Evolutionary conservation across 2,888 invertebrate genomes (phyloP).

Genomic region (Cheilosia pagana): DNA sequence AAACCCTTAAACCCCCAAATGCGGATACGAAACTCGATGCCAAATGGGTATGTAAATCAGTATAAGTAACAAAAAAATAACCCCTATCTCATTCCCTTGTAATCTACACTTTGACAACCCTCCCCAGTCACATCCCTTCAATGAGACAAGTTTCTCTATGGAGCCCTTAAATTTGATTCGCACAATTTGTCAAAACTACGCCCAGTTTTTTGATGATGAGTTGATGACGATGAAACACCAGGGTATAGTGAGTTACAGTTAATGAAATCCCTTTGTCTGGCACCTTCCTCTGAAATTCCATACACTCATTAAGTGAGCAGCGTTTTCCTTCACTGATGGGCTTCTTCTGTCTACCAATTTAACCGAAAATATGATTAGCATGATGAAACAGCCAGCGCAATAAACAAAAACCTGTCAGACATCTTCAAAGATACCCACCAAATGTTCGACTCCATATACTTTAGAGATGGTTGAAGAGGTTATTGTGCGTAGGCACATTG

Average conservation of each 20-base stretch:
- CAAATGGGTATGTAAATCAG: too few species aligned
- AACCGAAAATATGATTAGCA: conserved; percentile 7
- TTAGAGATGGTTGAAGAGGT: neutral
- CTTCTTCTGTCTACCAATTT: conserved; percentile 16
- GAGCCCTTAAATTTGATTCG: neutral
- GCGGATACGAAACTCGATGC: too few species aligned
- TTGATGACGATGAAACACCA: too few species aligned
- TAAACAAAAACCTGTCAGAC: neutral
- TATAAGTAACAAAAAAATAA: too few species aligned
- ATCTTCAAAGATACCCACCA: too few species aligned
- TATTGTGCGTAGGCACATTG: too few species aligned
- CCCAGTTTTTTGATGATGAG: neutral
- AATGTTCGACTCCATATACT: neutral
- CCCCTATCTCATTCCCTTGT: too few species aligned
- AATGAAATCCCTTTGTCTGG: conserved; percentile 27
- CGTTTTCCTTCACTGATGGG: neutral
- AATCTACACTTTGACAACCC: too few species aligned
- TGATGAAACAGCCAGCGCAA: neutral
- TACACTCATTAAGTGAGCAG: conserved; percentile 21
- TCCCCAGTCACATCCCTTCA: too few species aligned
- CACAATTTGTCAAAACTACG: neutral
- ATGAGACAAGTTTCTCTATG: neutral
- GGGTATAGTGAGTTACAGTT: neutral
- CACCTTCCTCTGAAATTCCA: conserved; percentile 5
- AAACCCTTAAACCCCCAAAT: too few species aligned